These are phyloP conservation scores for Melieria picta DNA, from an alignment of 2,888 invertebrate species.

Conservation along the genomic window DNA sequence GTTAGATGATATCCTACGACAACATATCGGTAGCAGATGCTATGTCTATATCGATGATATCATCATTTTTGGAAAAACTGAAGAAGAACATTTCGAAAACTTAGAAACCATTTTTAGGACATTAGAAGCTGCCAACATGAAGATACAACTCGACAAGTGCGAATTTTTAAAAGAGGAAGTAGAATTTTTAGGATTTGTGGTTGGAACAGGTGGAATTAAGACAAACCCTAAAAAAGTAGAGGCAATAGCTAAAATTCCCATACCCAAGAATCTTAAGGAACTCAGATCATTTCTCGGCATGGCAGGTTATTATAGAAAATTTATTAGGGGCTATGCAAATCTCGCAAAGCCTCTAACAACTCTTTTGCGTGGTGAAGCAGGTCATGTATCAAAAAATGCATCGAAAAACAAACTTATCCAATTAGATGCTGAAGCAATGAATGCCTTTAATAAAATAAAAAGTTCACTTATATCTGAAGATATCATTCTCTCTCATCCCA, in stretches of 20 bases:
- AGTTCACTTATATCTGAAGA: background rate
- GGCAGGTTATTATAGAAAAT: slow-evolving; percentile 27
- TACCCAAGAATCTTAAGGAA: slow-evolving; percentile 36
- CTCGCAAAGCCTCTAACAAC: slow-evolving; percentile 32
- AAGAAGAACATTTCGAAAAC: too few relatives aligned
- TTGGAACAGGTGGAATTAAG: too few relatives aligned
- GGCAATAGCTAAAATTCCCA: slow-evolving; percentile 35
- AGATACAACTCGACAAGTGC: too few relatives aligned
- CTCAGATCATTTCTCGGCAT: slow-evolving; percentile 39
- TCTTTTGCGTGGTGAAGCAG: slow-evolving; percentile 10
- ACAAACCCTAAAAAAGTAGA: too few relatives aligned
- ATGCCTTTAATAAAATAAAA: slow-evolving; percentile 7
- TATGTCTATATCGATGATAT: too few relatives aligned
- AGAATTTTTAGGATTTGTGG: slow-evolving; percentile 35
- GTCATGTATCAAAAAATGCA: too few relatives aligned
- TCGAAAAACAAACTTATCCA: background rate
- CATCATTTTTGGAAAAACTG: too few relatives aligned
- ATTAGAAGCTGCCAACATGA: too few relatives aligned
- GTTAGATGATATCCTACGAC: too few relatives aligned
- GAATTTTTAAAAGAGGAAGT: too few relatives aligned
- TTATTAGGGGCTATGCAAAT: slow-evolving; percentile 24
- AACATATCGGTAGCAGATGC: too few relatives aligned
- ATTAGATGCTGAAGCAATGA: background rate
- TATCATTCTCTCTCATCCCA: background rate
- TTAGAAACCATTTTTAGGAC: too few relatives aligned